Evolutionary conservation across 1,140 invertebrate genomes (phyloP).

Genomic region (Zaprionus nigranus): DNA sequence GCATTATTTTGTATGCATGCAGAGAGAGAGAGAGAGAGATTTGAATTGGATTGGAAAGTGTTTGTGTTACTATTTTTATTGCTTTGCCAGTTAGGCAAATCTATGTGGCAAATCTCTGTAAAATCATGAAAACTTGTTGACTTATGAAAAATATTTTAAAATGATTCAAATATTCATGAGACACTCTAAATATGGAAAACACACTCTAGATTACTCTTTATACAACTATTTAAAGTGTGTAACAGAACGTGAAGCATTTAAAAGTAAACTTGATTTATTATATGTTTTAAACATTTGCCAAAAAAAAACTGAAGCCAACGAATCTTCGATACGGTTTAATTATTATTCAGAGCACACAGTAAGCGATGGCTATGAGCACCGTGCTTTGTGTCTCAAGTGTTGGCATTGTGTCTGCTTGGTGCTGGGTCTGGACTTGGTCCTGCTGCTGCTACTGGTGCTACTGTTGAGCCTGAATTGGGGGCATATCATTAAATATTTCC

Average conservation of each 20-base stretch:
- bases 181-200: background rate
- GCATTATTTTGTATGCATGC: background rate
- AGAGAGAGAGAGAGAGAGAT: background rate
- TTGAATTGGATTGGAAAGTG: background rate
- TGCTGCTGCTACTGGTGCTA: background rate
- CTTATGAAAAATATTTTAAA: background rate
- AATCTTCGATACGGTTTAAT: slow-evolving; percentile 8
- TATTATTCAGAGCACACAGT: slow-evolving; percentile 13
- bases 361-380: background rate
- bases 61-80: background rate
- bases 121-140: background rate
- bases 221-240: background rate
- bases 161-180: background rate
- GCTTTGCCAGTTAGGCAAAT: background rate
- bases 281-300: background rate
- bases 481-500: slow-evolving; percentile 62
- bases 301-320: background rate
- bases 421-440: background rate
- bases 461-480: background rate
- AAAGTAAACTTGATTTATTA: background rate
- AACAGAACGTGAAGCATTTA: background rate
- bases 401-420: slow-evolving; percentile 10
- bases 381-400: slow-evolving; percentile 25
- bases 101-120: background rate
- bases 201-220: background rate